A percentile compares a stretch with the other conserved stretches of the same genome.
These are phyloP conservation scores for Xanthorhoe designata DNA, from an alignment of 2,888 invertebrate species.

Conservation along the genomic window DNA sequence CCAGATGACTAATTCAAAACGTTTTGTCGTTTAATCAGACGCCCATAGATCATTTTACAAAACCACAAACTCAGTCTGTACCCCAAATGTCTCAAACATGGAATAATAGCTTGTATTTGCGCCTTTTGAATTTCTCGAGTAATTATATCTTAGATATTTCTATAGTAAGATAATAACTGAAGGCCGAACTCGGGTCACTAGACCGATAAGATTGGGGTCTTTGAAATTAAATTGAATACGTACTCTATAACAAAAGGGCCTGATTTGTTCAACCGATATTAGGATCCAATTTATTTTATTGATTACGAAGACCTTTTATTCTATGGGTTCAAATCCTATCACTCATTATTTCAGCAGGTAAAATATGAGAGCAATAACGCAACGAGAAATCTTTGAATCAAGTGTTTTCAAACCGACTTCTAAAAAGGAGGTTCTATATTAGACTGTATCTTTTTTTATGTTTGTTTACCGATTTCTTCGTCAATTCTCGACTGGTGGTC, in stretches of 20 bases:
- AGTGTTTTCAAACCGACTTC: too few relatives aligned
- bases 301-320: neutral
- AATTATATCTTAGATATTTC: neutral
- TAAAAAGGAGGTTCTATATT: too few relatives aligned
- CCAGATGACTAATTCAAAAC: too few relatives aligned
- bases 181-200: slow-evolving; percentile 28
- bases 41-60: too few relatives aligned
- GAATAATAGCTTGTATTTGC: too few relatives aligned
- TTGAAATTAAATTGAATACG: slow-evolving; percentile 33
- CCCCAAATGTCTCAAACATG: too few relatives aligned
- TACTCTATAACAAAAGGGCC: slow-evolving; percentile 11
- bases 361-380: neutral
- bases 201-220: slow-evolving; percentile 37
- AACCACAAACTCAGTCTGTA: too few relatives aligned
- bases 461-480: too few relatives aligned
- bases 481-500: too few relatives aligned
- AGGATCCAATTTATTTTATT: slow-evolving; percentile 15
- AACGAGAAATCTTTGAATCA: neutral
- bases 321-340: neutral
- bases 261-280: slow-evolving; percentile 18
- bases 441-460: too few relatives aligned
- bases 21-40: too few relatives aligned
- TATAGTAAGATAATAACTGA: slow-evolving; percentile 1
- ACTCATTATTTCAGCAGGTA: neutral
- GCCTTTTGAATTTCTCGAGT: too few relatives aligned